Base-by-base conservation (phyloP, 2,888 invertebrate genomes). In the Subacronicta megacephala region DNA sequence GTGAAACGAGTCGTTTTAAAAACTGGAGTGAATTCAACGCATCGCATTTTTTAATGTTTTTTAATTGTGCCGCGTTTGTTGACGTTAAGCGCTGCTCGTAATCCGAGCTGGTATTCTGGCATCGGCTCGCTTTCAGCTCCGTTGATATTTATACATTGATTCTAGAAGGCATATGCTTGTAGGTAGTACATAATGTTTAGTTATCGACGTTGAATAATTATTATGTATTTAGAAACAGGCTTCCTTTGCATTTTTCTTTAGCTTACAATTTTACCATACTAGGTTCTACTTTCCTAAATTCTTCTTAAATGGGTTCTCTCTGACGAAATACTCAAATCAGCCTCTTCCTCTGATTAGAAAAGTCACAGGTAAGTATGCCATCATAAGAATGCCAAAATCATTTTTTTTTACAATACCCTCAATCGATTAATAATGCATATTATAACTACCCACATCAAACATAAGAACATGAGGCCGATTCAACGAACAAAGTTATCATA, bases 11-110 rank as follows among this genome's bases (percentile, higher is more conserved):
- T 92, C 88, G 89, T 84, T 90, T 91, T 88, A 90, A 93, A 92
- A 93, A 93, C 92, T 93, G 90, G 93, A 93, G 93, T 93, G 90
- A 88, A 90, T 87, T 91, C 87, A 86, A 87, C 83, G 88, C 90
- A 90, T 90, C 89, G 87, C 85, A 84, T 90, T 92, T 91, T 90
- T 89, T 84, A 88, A 90, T 89, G 88, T 88, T 88, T 89, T 91
- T 87, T 90, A 90, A 92, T 90, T 89, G 83, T 83, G 72, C 74
- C 77, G 82, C 81, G 83, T 86, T 84, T 88, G 85, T 87, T 85
- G 87, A 85, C 74, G 87, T 81, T 81, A 65, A 79, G 69, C 77
- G 73, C 57, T 59, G 70, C 75, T 71, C 67, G 82, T 72, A 82
- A 84, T 71, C 60, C 50, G 78, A 83, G 72, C 73, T 71, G 67